Evolutionary conservation across 2,113 vertebrate species (phyloP), one percentile per base, ranked within the genome.

Genomic region (Ictalurus punctatus): DNA sequence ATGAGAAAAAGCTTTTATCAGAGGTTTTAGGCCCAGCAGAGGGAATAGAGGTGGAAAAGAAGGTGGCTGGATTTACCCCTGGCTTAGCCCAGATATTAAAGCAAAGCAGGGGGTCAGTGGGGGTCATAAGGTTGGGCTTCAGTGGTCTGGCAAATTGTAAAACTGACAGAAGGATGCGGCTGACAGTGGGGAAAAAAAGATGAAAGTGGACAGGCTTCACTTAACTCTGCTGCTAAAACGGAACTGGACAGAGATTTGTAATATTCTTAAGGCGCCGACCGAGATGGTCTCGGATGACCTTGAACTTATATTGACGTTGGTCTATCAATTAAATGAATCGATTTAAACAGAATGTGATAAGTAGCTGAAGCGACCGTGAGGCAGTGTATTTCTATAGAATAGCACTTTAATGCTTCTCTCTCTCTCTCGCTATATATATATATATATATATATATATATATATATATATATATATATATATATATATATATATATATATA

Each of bases 71-170:
- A 83, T 88, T 88, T 88, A 84, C 27, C 52, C 7, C 71, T 56
- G 21, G 59, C 6, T 83, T 83, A 87, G 65, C 63, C 79, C 80
- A 73, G 80, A 83, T 88, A 85, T 79, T 88, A 69, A 79, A 89
- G 88, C 52, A 65, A 79, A 67, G 88, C 14, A 25, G 30, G n/a
- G 82, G 93, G 93, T 91, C 93, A 85, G 58, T 40, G 93, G 92
- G 93, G 94, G 94, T 95, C 95, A 94, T 91, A 71, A 92, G 92
- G 93, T 93, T 89, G 90, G 94, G 94, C 94, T 95, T 93, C 93
- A 94, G 90, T 95, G 95, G 94, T 94, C 95, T 95, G 93, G 93
- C 92, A 95, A 95, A 94, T 95, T 92, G 94, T 94, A 93, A 84
- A 93, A 93, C 91, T 90, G 91, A 94, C 92, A 94, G 65, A 58